Conservation (phyloP, 2,113 vertebrate genomes). For the Archilochus colubris region DNA sequence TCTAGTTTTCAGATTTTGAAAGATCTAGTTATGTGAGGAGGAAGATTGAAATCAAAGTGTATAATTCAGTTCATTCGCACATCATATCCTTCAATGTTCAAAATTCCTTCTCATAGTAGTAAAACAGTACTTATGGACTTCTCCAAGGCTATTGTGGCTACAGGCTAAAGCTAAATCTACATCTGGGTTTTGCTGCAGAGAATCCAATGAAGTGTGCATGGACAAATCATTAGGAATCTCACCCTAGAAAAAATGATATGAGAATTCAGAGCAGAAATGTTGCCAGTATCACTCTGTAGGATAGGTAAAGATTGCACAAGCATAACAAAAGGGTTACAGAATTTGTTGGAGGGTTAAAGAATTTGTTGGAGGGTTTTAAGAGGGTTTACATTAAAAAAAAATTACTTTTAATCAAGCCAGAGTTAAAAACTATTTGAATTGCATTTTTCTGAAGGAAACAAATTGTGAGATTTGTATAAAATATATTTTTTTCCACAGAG, state of each 20-base stretch:
- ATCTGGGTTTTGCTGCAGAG: background rate
- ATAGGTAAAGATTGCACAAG: background rate
- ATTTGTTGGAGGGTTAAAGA: background rate
- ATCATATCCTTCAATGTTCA: accelerated
- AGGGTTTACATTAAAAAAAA: background rate
- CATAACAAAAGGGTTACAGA: background rate
- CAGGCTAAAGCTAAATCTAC: background rate
- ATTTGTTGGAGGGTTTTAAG: background rate
- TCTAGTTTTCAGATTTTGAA: background rate
- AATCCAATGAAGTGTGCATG: background rate
- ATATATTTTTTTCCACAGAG: background rate
- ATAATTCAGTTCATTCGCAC: background rate
- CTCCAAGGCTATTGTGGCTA: background rate
- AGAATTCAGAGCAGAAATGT: background rate
- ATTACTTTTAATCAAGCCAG: background rate
- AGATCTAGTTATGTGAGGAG: background rate
- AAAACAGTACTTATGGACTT: background rate
- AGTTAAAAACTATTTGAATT: background rate
- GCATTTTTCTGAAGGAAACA: background rate
- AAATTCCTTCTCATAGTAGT: background rate
- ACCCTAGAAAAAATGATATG: background rate
- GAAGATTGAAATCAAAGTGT: background rate
- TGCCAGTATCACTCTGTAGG: background rate
- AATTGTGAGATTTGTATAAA: background rate
- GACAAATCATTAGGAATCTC: background rate